Base-by-base conservation (phyloP, 2,113 vertebrate genomes). In the Seriola rivoliana region DNA sequence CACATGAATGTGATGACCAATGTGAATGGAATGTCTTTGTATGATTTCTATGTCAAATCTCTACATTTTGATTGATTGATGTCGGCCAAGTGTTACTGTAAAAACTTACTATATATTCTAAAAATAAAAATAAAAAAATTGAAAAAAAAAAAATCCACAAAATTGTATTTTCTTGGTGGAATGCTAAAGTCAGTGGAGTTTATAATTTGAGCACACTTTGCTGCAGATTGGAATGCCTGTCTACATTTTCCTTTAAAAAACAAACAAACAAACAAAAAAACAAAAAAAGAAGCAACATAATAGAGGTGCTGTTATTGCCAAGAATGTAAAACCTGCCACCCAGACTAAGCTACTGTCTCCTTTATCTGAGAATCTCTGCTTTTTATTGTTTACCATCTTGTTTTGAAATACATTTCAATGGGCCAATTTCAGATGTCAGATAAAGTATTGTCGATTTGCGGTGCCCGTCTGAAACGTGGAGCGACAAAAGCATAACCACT, bases 241-340 rank as follows among this genome's bases (percentile, higher is more conserved):
- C 11, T 44, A 4, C 17, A 6, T 76, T 68, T 69, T 71, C 70
- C 50, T 78, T 73, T 16, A 46, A 75, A 42, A 11, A 42, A 29
- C 2, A 10, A 42, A 11, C 8, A 42, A 42, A 36, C 34, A 36
- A 8, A 42, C 40, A 38, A 38, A 38, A 38, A 5, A 5, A 38
- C 8, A 5, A 38, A 38, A 38, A 38, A 38, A 38, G 8, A 38
- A 38, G 8, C 5, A 76, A 85, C 54, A 79, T 71, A 82, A 84
- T 84, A 84, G 60, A 87, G 90, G 89, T 93, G 91, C 90, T 92
- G 85, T 90, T 82, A 80, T 19, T 70, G 66, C 82, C 82, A 91
- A 84, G 90, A 93, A 91, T 92, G 88, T 88, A 85, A 85, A 82
- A 85, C 46, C 23, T 75, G 80, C 66, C 81, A 60, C 74, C 57